Evolutionary conservation across 2,113 vertebrate species (phyloP).

Genomic region (Pteropus alecto): DNA sequence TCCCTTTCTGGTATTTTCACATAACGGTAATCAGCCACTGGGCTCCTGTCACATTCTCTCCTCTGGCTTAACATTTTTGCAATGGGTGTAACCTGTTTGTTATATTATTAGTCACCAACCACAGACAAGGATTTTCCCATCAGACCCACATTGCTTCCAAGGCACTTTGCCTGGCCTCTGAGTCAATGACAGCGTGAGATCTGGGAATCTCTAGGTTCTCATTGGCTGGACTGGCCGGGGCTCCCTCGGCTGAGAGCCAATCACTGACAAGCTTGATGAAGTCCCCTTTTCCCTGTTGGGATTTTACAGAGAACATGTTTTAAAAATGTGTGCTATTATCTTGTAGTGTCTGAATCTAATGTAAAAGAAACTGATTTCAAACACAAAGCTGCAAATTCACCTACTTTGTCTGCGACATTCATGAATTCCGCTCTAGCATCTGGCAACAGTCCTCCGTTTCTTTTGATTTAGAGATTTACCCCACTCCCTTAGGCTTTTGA

Average conservation of each 20-base stretch:
- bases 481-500: not conserved
- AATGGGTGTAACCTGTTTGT: conserved; percentile 49
- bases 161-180: fast-evolving
- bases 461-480: not conserved
- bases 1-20: not conserved
- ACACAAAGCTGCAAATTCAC: not conserved
- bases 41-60: not conserved
- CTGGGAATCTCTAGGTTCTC: not conserved
- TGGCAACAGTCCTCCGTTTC: not conserved
- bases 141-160: not conserved
- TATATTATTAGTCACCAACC: conserved; percentile 58
- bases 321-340: not conserved
- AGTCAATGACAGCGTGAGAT: not conserved
- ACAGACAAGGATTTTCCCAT: not conserved
- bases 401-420: not conserved
- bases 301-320: not conserved
- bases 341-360: not conserved
- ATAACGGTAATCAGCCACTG: not conserved
- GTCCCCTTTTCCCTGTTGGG: not conserved
- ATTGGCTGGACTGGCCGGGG: not conserved
- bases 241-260: not conserved
- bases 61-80: conserved; percentile 37
- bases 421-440: not conserved
- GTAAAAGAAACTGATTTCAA: not conserved
- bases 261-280: not conserved